A percentile compares a stretch with the other conserved stretches of the same genome.
Evolutionary conservation across 1,140 invertebrate genomes (phyloP).

Genomic region (Melanaphis sacchari): DNA sequence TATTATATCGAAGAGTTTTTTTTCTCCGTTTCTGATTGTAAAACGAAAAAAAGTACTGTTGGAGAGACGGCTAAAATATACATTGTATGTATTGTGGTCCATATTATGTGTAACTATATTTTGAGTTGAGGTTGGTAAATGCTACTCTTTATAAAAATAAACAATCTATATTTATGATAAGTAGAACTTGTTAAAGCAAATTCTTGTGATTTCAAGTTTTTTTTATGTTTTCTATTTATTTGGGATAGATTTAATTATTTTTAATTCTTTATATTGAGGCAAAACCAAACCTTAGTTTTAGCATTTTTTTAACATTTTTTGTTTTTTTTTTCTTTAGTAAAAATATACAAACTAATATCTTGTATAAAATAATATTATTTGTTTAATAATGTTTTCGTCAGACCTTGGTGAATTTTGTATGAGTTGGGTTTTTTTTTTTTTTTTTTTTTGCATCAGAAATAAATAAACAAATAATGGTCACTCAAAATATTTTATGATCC

Average conservation of each 20-base stretch:
- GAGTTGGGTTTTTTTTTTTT: background rate
- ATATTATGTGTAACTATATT: background rate
- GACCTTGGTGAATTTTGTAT: background rate
- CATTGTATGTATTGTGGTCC: background rate
- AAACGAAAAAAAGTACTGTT: background rate
- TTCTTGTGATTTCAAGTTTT: background rate
- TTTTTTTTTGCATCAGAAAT: background rate
- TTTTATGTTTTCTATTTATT: background rate
- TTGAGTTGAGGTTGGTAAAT: background rate
- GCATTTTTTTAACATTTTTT: background rate
- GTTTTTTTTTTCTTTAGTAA: background rate
- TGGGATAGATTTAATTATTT: background rate
- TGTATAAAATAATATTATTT: background rate
- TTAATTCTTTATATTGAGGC: background rate
- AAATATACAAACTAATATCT: background rate
- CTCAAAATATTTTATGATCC: background rate
- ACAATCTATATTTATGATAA: background rate
- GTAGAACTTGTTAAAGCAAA: background rate
- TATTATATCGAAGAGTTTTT: background rate
- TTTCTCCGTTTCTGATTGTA: background rate
- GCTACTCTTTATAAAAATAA: background rate
- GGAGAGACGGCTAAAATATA: background rate
- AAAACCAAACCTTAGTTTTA: too few relatives aligned
- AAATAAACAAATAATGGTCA: background rate
- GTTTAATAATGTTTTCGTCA: background rate